Evolutionary conservation across 2,113 vertebrate genomes (phyloP), one percentile per base, ranked within the genome.

Genomic region (Thunnus thynnus): DNA sequence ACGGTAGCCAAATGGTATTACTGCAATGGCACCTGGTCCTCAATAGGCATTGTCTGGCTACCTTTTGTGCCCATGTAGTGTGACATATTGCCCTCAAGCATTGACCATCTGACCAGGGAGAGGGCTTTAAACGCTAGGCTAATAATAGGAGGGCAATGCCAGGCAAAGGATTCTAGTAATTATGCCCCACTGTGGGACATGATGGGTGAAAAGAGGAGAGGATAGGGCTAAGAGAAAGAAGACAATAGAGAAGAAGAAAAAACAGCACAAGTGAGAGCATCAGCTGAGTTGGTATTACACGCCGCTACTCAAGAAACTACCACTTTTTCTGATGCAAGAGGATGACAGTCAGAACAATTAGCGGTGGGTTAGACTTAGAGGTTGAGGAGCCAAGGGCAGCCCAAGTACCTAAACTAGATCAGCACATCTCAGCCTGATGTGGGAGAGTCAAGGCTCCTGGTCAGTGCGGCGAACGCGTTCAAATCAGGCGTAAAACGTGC

Each of bases 61-160:
- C 89, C 93, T 93, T 94, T 94, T 91, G 92, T 94, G 94, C 95
- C 91, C 94, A 95, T 92, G 91, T 80, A 92, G 93, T 94, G 95
- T 94, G 93, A 95, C 95, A 94, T 88, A 90, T 93, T 93, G 92
- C 94, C 94, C 95, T 93, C 90, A 77, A 94, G 95, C 94, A 84
- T 76, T 94, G 95, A 93, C 95, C 95, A 96, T 96, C 94, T 96
- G 95, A 96, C 92, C 94, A 94, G 89, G 90, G 89, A 90, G 78
- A 92, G 87, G 86, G 88, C 88, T 93, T 80, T 83, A 85, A 93
- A 93, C 61, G 79, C 85, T 78, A 80, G 88, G 86, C 94, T 95
- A 95, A 93, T 94, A 95, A 94, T 94, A 95, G 92, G 84, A 86
- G 58, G 82, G 77, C 88, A 90, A 88, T 88, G 86, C 90, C 91